Base-by-base conservation (phyloP, 2,888 invertebrate species). In the Tanypteryx hageni region DNA sequence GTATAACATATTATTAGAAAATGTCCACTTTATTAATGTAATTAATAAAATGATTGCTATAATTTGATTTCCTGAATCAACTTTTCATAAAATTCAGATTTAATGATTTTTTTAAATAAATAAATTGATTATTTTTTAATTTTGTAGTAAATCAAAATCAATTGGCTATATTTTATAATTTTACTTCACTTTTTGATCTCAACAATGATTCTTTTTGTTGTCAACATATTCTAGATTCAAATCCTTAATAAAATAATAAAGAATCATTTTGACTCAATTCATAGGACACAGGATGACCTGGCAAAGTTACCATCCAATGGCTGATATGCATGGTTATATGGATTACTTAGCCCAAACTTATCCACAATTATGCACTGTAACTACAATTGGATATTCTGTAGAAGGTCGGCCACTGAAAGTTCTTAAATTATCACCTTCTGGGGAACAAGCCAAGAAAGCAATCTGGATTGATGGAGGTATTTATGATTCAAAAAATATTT, bases 361-460 rank as follows among this genome's bases (percentile, higher is more conserved):
- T 95, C 97, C 98, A 0, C 96, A 97, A 31, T 95, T 97, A 11
- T 98, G 98, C 93, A 96, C 96, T 0, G 96, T 98, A 0, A 96
- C 96, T 94, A 96, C 96, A 10, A 98, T 98, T 93, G 98, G 98
- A 59, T 96, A 96, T 93, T 97, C 98, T 0, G 96, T 96, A 4
- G 97, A 98, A 95, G 97, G 97, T 31, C 96, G 97, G 83, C 96
- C 97, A 2, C 95, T 98, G 16, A 97, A 97, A 96, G 96, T 98
- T 93, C 93, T 95, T 92, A 95, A 95, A 93, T 94, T 95, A 11
- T 93, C 93, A 11, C 93, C 92, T 0, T 92, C 93, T 31, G 59
- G 92, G 9, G 64, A 84, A 13, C 92, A 93, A 82, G 93, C 92
- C 22, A 94, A 94, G 92, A 94, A 93, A 27, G 94, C 94, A 11